Base-by-base conservation (phyloP, 2,113 vertebrate genomes). In the Anas platyrhynchos region DNA sequence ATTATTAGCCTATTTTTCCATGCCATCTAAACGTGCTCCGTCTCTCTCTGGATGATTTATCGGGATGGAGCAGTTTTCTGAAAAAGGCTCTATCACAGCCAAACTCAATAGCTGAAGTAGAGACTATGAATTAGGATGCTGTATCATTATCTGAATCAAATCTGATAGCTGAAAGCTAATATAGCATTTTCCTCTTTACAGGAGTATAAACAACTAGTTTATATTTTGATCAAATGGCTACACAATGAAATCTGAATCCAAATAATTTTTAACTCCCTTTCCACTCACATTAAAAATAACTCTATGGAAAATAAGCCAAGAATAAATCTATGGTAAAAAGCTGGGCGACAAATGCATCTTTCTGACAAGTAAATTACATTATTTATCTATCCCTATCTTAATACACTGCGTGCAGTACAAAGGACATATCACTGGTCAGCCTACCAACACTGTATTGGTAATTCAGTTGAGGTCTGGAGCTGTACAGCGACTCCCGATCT, bases 141-240 rank as follows among this genome's bases (percentile, higher is more conserved):
- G 77, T 84, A 85, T 92, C 91, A 77, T 91, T 84, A 95, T 79
- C 88, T 87, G 88, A 92, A 96, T 93, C 88, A 93, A 68, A 92
- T 91, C 68, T 63, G 91, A 96, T 83, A 54, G 77, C 88, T 93
- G 91, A 89, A 79, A 91, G 91, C 92, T 72, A 92, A 89, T 91
- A 84, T 0, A 69, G 83, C 86, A 38, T 95, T 93, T 84, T 76
- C 62, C 67, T 43, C 55, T 82, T 89, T 73, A 83, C 77, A 62
- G 75, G 66, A 76, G 76, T 38, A 89, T 69, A 78, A 95, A 92
- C 77, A 94, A 66, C 2, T 2, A 58, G 77, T 96, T 95, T 91
- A 68, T 72, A 86, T 93, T 93, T 96, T 95, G 90, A 96, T 95
- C 81, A 92, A 93, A 84, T 44, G 86, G 88, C 80, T 83, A 91